Conservation (phyloP, 2,888 invertebrate genomes). For the Danaus chrysippus region DNA sequence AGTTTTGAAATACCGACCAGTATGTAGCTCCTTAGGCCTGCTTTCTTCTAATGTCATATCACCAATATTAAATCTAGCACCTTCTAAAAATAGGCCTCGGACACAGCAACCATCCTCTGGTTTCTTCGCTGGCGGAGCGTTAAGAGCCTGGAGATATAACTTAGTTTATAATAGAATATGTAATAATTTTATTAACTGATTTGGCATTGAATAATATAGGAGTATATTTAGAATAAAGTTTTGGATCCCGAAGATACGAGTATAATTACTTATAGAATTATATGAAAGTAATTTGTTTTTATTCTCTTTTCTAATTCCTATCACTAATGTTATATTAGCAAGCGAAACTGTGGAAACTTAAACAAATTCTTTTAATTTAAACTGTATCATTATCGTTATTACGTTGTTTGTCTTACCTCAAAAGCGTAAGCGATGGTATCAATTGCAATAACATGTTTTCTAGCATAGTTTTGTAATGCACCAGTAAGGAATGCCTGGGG, state of each 20-base stretch:
- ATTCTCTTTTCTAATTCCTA: no score
- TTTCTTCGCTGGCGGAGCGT: slow-evolving; percentile 58
- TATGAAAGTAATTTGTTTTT: no score
- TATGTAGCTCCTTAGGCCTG: slow-evolving; percentile 83
- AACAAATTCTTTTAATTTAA: no score
- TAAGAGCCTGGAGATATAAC: slow-evolving; percentile 60
- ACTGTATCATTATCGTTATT: no score
- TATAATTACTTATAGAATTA: no score
- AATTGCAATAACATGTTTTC: slow-evolving; percentile 87
- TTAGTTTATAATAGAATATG: background rate
- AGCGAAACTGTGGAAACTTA: no score
- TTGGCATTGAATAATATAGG: no score
- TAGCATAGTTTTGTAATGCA: slow-evolving; percentile 89
- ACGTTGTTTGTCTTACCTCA: slow-evolving; percentile 49
- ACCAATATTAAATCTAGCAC: slow-evolving; percentile 85
- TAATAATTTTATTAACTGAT: no score
- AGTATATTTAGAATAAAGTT: no score
- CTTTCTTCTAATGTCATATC: slow-evolving; percentile 79
- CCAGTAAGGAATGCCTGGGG: slow-evolving; percentile 92
- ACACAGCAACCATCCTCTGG: slow-evolving; percentile 82
- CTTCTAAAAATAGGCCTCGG: slow-evolving; percentile 85
- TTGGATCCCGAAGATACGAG: no score
- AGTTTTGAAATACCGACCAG: slow-evolving; percentile 63
- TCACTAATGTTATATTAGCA: no score
- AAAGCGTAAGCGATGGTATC: slow-evolving; percentile 83